Evolutionary conservation across 2,888 invertebrate genomes (phyloP), one percentile per base, ranked within the genome.

Genomic region (Coelopa pilipes): DNA sequence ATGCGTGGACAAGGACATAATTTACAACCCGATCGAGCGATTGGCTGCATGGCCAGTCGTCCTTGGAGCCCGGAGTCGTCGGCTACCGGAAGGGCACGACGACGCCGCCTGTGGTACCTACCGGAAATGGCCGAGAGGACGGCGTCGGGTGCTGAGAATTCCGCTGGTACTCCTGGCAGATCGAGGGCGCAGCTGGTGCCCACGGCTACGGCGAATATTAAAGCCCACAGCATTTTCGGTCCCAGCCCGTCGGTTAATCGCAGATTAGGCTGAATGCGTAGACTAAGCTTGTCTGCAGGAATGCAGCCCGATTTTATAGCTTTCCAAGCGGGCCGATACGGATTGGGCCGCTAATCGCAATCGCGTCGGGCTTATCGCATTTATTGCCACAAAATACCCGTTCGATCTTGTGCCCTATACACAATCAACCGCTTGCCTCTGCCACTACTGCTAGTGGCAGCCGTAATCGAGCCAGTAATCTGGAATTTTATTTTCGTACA

Each of bases 101-200:
- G n/a, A 9, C 17, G 7, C 2, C 19, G 7, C 55, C 17, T 19
- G 13, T 50, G 21, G 1, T 59, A 73, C 73, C 24, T 57, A 84
- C 84, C 81, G 77, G 84, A 83, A 66, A 79, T 72, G 1, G 77
- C 76, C 5, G 83, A 79, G 1, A 77, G 77, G 0, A 81, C 74
- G 2, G 79, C 79, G 65, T 81, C 78, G 1, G 80, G 78, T 59
- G 57, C 78, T 55, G 75, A 79, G 4, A 83, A 76, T 17, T 75
- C 74, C 9, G 68, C 67, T 5, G 80, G 79, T 24, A 80, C 76
- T 9, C 78, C 79, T 1, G 78, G 72, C 47, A 83, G 69, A 60
- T 73, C 79, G 3, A 80, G 69, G 10, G 79, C 78, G 19, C 66
- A 57, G 19, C 75, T 74, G n/a, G 66, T 67, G 59, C 73, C 73